A percentile compares a stretch with the other conserved stretches of the same genome.
phyloP scores from a whole-genome alignment of 2,113 vertebrate species.

The Indicator maculatus region DNA sequence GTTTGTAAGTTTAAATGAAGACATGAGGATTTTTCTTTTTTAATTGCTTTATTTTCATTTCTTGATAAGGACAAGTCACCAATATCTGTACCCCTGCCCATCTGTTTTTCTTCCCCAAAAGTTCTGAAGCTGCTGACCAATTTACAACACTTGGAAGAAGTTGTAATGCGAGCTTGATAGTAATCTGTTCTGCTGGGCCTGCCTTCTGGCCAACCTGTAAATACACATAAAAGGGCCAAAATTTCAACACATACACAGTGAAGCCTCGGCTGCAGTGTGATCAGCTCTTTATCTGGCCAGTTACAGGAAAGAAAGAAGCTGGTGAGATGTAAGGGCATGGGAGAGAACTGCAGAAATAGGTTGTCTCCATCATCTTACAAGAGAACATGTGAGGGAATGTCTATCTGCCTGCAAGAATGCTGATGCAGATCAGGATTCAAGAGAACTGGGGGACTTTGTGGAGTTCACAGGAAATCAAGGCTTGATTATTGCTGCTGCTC shows the following conservation, averaged over 20 bases:
- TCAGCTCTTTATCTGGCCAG: not conserved
- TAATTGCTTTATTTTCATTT: not conserved
- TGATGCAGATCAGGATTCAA: not conserved
- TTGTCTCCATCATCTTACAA: not conserved
- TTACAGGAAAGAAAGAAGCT: not conserved
- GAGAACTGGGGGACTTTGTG: not conserved
- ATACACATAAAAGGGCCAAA: not conserved
- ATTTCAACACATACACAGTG: not conserved
- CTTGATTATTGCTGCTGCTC: not conserved
- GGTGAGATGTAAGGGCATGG: not conserved
- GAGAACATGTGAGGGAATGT: not conserved
- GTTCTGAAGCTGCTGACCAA: constrained; percentile 30
- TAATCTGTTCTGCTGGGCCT: constrained; percentile 38
- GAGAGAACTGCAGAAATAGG: not conserved
- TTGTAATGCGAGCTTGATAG: constrained; percentile 20
- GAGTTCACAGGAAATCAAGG: not conserved
- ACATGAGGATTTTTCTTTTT: not conserved
- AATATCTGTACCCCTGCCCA: not conserved
- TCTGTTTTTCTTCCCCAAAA: constrained; percentile 3
- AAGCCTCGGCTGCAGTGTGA: not conserved
- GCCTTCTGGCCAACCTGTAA: constrained; percentile 34
- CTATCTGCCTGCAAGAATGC: not conserved
- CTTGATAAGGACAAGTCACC: not conserved
- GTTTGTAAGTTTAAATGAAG: not conserved
- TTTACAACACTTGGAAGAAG: constrained; percentile 37